Conservation (phyloP, 2,113 vertebrate genomes). For the Erythrolamprus reginae region DNA sequence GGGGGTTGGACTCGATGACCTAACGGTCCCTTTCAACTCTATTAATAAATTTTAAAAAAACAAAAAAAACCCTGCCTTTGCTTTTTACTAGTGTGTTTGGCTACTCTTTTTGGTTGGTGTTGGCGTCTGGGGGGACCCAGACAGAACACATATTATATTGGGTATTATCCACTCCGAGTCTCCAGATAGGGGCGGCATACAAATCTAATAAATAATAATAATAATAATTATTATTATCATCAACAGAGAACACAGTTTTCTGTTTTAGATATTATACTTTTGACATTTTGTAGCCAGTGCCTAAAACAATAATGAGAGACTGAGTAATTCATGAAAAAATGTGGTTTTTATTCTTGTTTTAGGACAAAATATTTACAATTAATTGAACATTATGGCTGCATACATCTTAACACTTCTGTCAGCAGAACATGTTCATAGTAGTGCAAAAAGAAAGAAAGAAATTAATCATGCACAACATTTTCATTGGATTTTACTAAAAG, state of each 20-base stretch:
- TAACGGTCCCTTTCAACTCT: no score
- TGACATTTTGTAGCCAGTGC: neutral
- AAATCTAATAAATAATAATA: no score
- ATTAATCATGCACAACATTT: slow-evolving; percentile 63
- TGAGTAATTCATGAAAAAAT: slow-evolving; percentile 52
- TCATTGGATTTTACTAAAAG: slow-evolving; percentile 52
- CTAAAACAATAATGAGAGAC: neutral
- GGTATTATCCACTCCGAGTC: no score
- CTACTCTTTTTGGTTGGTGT: no score
- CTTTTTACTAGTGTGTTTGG: no score
- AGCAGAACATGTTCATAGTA: slow-evolving; percentile 41
- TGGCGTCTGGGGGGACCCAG: no score
- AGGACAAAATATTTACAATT: slow-evolving; percentile 64
- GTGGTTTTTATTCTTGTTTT: slow-evolving; percentile 65
- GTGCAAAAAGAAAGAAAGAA: slow-evolving; percentile 50
- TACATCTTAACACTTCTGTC: slow-evolving; percentile 44
- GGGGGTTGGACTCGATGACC: no score
- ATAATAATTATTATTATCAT: no score
- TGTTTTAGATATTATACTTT: neutral
- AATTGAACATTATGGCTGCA: slow-evolving; percentile 47
- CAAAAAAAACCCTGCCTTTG: no score
- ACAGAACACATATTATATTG: no score
- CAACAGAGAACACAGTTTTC: neutral
- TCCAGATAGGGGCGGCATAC: no score
- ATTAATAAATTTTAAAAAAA: no score